Percentiles rank a stretch among this genome's conserved stretches.
phyloP scores from a whole-genome alignment of 2,113 vertebrate genomes.

The Platichthys flesus region DNA sequence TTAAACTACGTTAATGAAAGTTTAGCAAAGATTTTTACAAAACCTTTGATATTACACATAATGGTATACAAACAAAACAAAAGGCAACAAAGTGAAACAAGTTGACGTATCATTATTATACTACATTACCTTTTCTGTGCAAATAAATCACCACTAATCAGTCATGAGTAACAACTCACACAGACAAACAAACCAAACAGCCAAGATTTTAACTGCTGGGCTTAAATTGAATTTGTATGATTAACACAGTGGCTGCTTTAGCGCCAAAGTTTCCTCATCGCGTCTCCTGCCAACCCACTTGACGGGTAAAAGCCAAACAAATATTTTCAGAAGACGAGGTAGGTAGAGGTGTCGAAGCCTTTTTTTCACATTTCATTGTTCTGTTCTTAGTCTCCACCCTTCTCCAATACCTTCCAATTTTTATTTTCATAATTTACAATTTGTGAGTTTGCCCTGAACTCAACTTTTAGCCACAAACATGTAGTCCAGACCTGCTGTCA shows the following conservation, averaged over 20 bases:
- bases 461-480: constrained; percentile 49
- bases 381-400: background rate
- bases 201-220: background rate
- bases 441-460: constrained; percentile 31
- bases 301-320: constrained; percentile 41
- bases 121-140: constrained; percentile 8
- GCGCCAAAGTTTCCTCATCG: constrained; percentile 17
- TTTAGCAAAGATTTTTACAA: constrained; percentile 15
- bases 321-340: constrained; percentile 27
- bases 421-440: constrained; percentile 11
- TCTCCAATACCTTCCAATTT: background rate
- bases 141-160: constrained; percentile 36
- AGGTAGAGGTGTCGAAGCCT: constrained; percentile 41
- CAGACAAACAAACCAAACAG: background rate
- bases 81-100: background rate
- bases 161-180: background rate
- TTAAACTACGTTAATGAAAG: background rate
- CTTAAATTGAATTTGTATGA: background rate
- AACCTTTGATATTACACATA: background rate
- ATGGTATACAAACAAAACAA: background rate
- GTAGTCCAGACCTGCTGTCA: constrained; percentile 32
- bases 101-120: background rate
- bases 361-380: constrained; percentile 44
- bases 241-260: background rate
- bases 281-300: constrained; percentile 19